Base-by-base conservation (phyloP, 2,888 invertebrate genomes). In the Andrena haemorrhoa region DNA sequence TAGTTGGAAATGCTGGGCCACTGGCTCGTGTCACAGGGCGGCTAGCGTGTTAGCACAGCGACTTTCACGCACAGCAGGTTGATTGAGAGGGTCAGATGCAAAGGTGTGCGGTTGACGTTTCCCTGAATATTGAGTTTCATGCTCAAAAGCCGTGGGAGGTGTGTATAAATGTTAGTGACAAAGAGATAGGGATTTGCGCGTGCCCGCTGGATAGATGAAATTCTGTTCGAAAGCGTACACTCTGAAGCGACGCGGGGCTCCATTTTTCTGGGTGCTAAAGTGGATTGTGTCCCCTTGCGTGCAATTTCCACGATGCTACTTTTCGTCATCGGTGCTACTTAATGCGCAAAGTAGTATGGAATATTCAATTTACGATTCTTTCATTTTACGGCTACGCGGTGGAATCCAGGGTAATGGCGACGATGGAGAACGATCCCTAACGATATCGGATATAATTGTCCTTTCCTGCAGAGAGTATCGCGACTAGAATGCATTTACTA, bases 31-130 rank as follows among this genome's bases (percentile, higher is more conserved):
- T 64, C 69, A 53, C 63, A 16, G 20, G 35, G 5, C 10, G 20
- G 31, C 10, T 26, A 53, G 53, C 35, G 76, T 61, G 75, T 75
- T 53, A 53, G 76, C 31, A 47, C 33, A 58, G 35, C 56, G 79
- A 79, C 78, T 69, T 77, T 64, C 79, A 69, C 65, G 77, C 65
- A 60, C 56, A 79, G 49, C 56, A 20, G 56, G n/a, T 64, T 79
- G 79, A 79, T 79, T 79, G 79, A 79, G 79, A 77, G 79, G 79
- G 64, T 77, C 79, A 64, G 68, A 64, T 23, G 78, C 69, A 69
- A 77, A 79, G 79, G 79, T 78, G 64, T 79, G 79, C 49, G 16
- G 29, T 8, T 77, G 79, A 79, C 79, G 69, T 79, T 79, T 47
- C 78, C 12, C 29, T 64, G 79, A 77, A 78, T 77, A 77, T 79